These are phyloP conservation scores for Clinocottus analis DNA, from an alignment of 2,113 vertebrate genomes.

Conservation along the genomic window DNA sequence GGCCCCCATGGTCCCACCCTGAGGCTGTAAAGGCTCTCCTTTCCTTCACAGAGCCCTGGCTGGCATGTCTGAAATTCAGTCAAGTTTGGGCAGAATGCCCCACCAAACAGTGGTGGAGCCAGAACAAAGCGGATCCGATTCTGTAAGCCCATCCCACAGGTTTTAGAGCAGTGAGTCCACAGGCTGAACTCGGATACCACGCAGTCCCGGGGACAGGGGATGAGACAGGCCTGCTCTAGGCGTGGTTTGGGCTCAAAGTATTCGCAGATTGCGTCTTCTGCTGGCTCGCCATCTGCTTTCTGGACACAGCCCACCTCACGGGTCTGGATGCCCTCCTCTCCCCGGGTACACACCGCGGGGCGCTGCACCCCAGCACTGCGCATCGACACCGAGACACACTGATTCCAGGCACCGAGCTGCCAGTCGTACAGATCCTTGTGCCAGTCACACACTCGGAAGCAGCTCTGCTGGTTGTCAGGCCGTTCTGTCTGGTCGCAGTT, in stretches of 20 bases:
- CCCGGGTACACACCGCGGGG: conserved; percentile 86
- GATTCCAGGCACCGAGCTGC: conserved; percentile 93
- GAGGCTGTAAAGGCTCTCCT: conserved; percentile 89
- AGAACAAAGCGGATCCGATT: conserved; percentile 90
- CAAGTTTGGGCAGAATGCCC: conserved; percentile 92
- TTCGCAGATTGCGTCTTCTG: conserved; percentile 93
- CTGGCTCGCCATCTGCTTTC: conserved; percentile 83
- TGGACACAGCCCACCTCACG: conserved; percentile 91
- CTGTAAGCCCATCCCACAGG: conserved; percentile 90
- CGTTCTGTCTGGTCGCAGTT: conserved; percentile 90
- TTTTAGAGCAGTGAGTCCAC: conserved; percentile 94
- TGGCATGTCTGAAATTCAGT: conserved; percentile 93
- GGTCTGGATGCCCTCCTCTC: conserved; percentile 94
- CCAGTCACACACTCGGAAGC: conserved; percentile 96
- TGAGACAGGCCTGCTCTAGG: conserved; percentile 95
- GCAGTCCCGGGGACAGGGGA: conserved; percentile 93
- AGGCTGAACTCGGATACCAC: conserved; percentile 89
- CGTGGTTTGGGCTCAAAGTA: conserved; percentile 97
- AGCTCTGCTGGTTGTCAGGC: conserved; percentile 93
- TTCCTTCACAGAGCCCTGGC: conserved; percentile 79
- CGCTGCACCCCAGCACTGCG: conserved; percentile 74
- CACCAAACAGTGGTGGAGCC: conserved; percentile 90
- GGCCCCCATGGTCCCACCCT: conserved; percentile 91
- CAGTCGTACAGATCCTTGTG: conserved; percentile 96
- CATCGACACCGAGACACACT: conserved; percentile 89